These are phyloP conservation scores for Mormyrops boulengeri DNA, from an alignment of 2,797 vertebrate genomes.

Conservation along the genomic window DNA sequence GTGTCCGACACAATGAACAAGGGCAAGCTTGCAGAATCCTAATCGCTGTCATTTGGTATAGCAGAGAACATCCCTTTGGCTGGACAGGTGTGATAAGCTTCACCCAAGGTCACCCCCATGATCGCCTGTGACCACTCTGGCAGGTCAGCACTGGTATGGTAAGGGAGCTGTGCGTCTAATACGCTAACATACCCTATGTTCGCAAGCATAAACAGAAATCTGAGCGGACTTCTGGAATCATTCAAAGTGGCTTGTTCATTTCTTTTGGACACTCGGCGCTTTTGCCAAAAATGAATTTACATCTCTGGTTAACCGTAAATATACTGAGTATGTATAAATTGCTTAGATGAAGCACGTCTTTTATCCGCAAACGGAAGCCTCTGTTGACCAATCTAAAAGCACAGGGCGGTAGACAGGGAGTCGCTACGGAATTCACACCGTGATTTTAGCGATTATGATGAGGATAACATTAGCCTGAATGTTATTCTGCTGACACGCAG, in stretches of 20 bases:
- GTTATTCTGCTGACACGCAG: background rate
- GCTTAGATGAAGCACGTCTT: constrained; percentile 45
- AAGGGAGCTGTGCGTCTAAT: background rate
- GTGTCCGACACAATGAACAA: background rate
- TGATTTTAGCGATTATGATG: background rate
- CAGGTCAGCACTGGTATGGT: background rate
- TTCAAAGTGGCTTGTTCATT: constrained; percentile 11
- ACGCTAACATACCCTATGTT: constrained; percentile 21
- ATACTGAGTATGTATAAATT: constrained; percentile 49
- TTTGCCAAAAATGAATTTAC: constrained; percentile 56
- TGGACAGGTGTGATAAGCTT: background rate
- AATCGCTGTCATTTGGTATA: background rate
- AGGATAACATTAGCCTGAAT: background rate
- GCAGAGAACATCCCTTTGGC: background rate
- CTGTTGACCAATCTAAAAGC: constrained; percentile 18
- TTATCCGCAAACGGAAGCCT: constrained; percentile 40
- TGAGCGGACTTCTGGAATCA: constrained; percentile 36
- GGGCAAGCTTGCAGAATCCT: background rate
- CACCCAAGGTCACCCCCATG: background rate
- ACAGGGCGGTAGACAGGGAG: background rate
- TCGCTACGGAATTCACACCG: no score
- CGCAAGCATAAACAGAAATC: constrained; percentile 27
- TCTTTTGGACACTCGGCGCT: constrained; percentile 43
- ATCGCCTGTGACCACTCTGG: background rate
- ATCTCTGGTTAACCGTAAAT: constrained; percentile 56